Conservation (phyloP, 2,888 invertebrate genomes). For the Autographa pulchrina region DNA sequence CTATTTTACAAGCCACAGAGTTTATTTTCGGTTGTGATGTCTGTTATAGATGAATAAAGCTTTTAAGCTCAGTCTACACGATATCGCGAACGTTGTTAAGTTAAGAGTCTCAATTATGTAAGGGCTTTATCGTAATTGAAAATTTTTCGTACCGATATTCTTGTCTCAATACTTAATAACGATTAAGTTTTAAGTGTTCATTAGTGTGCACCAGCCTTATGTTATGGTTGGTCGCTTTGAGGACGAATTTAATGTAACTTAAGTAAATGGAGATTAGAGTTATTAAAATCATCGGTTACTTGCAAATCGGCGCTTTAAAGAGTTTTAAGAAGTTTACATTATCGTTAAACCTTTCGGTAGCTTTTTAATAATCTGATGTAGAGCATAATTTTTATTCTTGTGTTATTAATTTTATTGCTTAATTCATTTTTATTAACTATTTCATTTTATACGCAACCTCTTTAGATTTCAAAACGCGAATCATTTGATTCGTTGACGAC, state of each 20-base stretch:
- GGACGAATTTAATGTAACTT: constrained; percentile 35
- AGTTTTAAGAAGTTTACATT: constrained; percentile 12
- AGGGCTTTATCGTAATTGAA: constrained; percentile 62
- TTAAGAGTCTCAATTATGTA: constrained; percentile 62
- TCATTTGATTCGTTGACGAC: not conserved
- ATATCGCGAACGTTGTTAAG: constrained; percentile 59
- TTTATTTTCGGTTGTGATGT: constrained; percentile 23
- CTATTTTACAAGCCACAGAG: constrained; percentile 22
- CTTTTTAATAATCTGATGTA: not conserved
- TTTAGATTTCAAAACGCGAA: not conserved
- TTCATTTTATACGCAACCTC: not conserved
- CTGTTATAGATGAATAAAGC: constrained; percentile 56
- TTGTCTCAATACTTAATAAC: constrained; percentile 53
- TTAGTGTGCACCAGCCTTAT: constrained; percentile 50
- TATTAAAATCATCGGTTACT: constrained; percentile 25
- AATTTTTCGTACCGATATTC: constrained; percentile 52
- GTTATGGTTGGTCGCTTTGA: constrained; percentile 30
- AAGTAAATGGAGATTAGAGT: constrained; percentile 32
- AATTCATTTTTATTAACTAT: not conserved
- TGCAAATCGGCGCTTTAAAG: constrained; percentile 15
- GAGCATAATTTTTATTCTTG: not conserved
- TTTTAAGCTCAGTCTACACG: constrained; percentile 57
- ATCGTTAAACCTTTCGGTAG: not conserved
- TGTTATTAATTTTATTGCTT: not conserved
- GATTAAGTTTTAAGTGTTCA: constrained; percentile 63